Base-by-base conservation (phyloP, 2,113 vertebrate species). In the Podiceps cristatus region DNA sequence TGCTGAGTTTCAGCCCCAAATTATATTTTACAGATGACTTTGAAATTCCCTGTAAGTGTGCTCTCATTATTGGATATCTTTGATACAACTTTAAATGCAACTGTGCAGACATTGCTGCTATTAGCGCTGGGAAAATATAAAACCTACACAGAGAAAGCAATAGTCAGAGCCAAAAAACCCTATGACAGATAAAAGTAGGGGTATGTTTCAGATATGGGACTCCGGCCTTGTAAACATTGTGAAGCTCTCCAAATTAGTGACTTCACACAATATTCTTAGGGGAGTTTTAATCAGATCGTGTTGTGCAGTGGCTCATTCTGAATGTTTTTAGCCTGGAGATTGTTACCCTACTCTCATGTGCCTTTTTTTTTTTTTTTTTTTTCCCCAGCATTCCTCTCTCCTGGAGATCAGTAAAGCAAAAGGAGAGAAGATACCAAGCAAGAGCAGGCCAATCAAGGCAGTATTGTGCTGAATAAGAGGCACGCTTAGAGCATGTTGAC, bases 21-120 rank as follows among this genome's bases (percentile, higher is more conserved):
- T 94, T 94, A 89, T 82, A 67, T 95, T 95, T 95, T 97, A 95
- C 85, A 95, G 84, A 92, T 94, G 75, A 79, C 93, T 95, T 97
- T 95, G 96, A 94, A 96, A 96, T 94, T 95, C 92, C 66, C 89
- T 64, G 76, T 92, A 86, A 96, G 86, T 84, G 86, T 87, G 72
- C 95, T 91, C 87, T 96, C 84, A 90, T 97, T 96, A 93, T 90
- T 86, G 75, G 77, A 28, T 81, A 90, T 76, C 93, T 95, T 91
- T 91, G 96, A 96, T 91, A 82, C 76, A 94, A 94, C 91, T 94
- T 96, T 96, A 94, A 95, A 94, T 86, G 82, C 86, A 90, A 23
- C 93, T 87, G 90, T 90, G 77, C 92, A 93, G 91, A 90, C 52
- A 62, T 92, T 0, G 31, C 49, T 71, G 56, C 96, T 84, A 45